Evolutionary conservation across 1,140 invertebrate species (phyloP).

Genomic region (Dendroctonus ponderosae): DNA sequence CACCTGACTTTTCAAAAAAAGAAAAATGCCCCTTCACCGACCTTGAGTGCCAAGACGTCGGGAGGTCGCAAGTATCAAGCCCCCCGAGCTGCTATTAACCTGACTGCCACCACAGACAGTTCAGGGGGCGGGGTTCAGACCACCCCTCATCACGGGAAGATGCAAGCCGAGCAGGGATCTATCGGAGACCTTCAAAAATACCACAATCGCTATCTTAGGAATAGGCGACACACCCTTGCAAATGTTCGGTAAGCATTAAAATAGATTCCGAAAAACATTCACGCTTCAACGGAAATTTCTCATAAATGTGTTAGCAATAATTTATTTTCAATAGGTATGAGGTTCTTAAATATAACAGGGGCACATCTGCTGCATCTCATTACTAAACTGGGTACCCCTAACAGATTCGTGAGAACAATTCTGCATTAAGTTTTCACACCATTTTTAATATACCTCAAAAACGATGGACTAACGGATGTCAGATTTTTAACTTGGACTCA

Average conservation of each 20-base stretch:
- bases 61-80: conserved; percentile 35
- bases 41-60: conserved; percentile 45
- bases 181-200: conserved; percentile 84
- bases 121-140: conserved; percentile 36
- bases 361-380: too few species aligned
- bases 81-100: conserved; percentile 39
- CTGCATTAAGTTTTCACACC: too few species aligned
- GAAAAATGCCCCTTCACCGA: conserved; percentile 47
- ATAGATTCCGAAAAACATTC: not conserved
- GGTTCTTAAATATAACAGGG: too few species aligned
- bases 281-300: not conserved
- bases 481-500: too few species aligned
- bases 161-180: conserved; percentile 86
- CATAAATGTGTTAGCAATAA: not conserved
- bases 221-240: conserved; percentile 78
- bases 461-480: too few species aligned
- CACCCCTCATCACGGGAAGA: conserved; percentile 58
- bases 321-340: not conserved
- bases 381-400: too few species aligned
- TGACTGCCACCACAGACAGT: conserved; percentile 40
- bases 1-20: conserved; percentile 43
- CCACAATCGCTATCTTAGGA: conserved; percentile 77
- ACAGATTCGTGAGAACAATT: too few species aligned
- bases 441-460: too few species aligned
- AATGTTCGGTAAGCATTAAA: conserved; percentile 75